Base-by-base conservation (phyloP, 2,113 vertebrate species). In the Anhinga anhinga region DNA sequence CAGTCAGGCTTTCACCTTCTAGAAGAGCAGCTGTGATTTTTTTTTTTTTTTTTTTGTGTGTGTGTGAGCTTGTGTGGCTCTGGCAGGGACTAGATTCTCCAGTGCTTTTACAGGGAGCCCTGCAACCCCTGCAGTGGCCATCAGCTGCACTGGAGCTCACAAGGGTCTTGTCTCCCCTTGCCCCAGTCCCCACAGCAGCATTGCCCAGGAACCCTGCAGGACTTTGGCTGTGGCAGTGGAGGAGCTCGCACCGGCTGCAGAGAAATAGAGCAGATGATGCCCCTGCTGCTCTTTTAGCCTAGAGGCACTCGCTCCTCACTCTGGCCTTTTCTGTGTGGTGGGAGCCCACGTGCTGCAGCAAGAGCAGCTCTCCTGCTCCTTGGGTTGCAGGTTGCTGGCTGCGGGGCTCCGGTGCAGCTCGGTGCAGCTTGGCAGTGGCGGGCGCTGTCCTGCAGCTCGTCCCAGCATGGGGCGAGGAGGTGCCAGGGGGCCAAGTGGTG, bases 401-500 rank as follows among this genome's bases (percentile, higher is more conserved):
- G 1, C 0, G 9, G n/a, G 40, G 32, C 58, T 78, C 13, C 42
- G 1, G 15, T 23, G 13, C 1, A 4, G 16, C 65, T 45, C 0
- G 38, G 38, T 40, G 38, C 8, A 10, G 38, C 38, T 40, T 10
- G 1, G 36, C 23, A 10, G 0, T 2, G 50, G 53, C 38, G 17
- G 67, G 27, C 2, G 2, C 52, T 67, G 74, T 52, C 53, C 58
- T 1, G n/a, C 34, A n/a, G 29, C 61, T 40, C 8, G 45, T 30
- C 20, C 25, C 3, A 0, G 3, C 1, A 2, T 1, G 6, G 47
- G 18, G 32, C 0, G 1, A 32, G 53, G 45, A 17, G 61, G 14
- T 40, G 52, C 14, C 3, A 32, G 44, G 14, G 19, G 56, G 12
- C 2, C 3, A 3, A 15, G 34, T 5, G 73, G 18, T 8, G 26